Base-by-base conservation (phyloP, 1,140 invertebrate genomes). In the Vollenhovia emeryi region DNA sequence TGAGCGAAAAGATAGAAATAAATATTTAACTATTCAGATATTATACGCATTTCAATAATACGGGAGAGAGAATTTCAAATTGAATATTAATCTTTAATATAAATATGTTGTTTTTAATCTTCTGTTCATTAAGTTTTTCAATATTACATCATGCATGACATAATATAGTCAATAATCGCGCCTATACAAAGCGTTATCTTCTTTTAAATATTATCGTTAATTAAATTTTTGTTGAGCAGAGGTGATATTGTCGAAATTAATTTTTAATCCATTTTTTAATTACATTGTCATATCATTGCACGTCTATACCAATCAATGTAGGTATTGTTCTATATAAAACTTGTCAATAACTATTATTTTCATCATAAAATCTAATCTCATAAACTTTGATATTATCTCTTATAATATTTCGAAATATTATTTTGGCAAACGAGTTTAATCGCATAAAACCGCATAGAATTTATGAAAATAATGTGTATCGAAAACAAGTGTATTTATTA, bases 151-250 rank as follows among this genome's bases (percentile, higher is more conserved):
- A 18, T 3, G 59, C 4, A 21, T 66, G 2, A 66, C 36, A n/a
- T 36, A 64, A 79, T 40, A 40, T 36, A 27, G 5, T 79, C 8
- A 66, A 59, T 1, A 45, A 68, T 79, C 52, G 68, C 24, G 15
- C 13, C 52, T 66, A 30, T n/a, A 15, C 68, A 79, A 79, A 1
- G 33, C 9, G 15, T 27, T 66, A 66, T 68, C 45, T 36, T 64
- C n/a, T 8, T 18, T 66, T 30, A 21, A 55, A 55, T 79, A 79
- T 55, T 24, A 55, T 79, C 15, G 5, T 3, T 68, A 6, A 79
- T 79, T 40, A 79, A 79, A 52, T 40, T n/a, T 76, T 79, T 21
- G 15, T 52, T 9, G 2, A 55, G 5, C n/a, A 40, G 2, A 66
- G 2, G 2, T 52, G 15, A 68, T 40, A 79, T 40, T 40, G 6